Evolutionary conservation across 2,888 invertebrate species (phyloP), one percentile per base, ranked within the genome.

Genomic region (Lithophane socia): DNA sequence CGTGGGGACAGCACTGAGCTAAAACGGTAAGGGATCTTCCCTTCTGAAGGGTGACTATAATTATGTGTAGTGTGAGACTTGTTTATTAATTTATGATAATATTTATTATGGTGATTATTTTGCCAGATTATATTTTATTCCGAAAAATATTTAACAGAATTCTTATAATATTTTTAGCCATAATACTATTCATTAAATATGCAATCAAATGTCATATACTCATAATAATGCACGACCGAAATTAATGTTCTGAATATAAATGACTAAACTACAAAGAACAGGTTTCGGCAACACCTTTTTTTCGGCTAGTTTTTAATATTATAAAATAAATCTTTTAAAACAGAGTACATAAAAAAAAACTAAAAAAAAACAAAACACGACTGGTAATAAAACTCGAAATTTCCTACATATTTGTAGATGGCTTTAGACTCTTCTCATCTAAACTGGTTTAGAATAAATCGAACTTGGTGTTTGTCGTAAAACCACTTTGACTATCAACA

Each of bases 11-110:
- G 21, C 42, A 80, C 72, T 77, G 80, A 81, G 80, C 83, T 83
- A 82, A 85, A 87, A 85, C 77, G 84, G 76, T 71, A 49, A 79
- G 79, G 84, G 85, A 87, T 83, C 67, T 81, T 79, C 64, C 68
- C 68, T 76, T 68, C 67, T 37, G 74, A 82, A 87, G 87, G 83
- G 77, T 81, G 79, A 67, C 90, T 66, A 83, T 77, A 12, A 49
- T 56, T 49, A 29, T 29, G 49, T 66, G 21, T 18, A 12, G 3
- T 49, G 18, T 18, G 68, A 42, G 80, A 79, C 69, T 13, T 18
- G 8, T 52, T 52, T 7, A 18, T 52, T 52, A 52, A 52, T 18
- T 52, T 18, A 18, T 18, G 49, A 16, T 16, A 49, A 49, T 52
- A 1, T 49, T 21, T 10, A 24, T 16, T 10, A 24, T 58, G 1